phyloP scores from a whole-genome alignment of 1,140 invertebrate genomes.

The Drosophila erecta region DNA sequence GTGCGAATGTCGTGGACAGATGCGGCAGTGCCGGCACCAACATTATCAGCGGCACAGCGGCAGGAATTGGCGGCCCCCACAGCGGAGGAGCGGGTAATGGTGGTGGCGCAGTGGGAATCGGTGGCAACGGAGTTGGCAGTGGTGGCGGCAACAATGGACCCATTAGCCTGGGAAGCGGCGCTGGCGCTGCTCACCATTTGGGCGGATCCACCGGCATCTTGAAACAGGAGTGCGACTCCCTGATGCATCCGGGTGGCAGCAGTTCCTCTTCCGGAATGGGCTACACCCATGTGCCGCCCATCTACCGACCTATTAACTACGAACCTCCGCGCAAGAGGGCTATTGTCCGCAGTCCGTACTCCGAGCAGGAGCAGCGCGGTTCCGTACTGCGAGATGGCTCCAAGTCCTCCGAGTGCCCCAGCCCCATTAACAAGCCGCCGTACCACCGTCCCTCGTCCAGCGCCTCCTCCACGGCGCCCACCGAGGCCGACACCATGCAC shows the following conservation, averaged over 20 bases:
- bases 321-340: conserved; percentile 85
- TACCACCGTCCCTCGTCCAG: conserved; percentile 83
- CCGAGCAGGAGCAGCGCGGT: conserved; percentile 83
- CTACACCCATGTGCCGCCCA: conserved; percentile 70
- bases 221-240: conserved; percentile 83
- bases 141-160: conserved; percentile 65
- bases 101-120: conserved; percentile 33
- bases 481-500: conserved; percentile 84
- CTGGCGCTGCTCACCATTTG: conserved; percentile 67
- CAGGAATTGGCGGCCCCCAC: conserved; percentile 42
- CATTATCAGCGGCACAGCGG: conserved; percentile 66
- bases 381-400: conserved; percentile 84
- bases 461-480: conserved; percentile 82
- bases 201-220: conserved; percentile 72
- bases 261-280: conserved; percentile 62
- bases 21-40: conserved; percentile 76
- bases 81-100: conserved; percentile 40
- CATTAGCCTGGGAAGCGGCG: conserved; percentile 69
- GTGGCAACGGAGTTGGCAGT: conserved; percentile 80
- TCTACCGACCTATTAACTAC: conserved; percentile 81
- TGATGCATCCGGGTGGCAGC: conserved; percentile 81
- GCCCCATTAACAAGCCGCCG: conserved; percentile 81
- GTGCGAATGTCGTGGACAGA: conserved; percentile 66
- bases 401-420: conserved; percentile 79
- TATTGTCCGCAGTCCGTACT: conserved; percentile 85